Percentiles rank a stretch among this genome's conserved stretches.
These are phyloP conservation scores for Microctenopoma lineatum DNA, from an alignment of 2,797 vertebrate genomes.

Conservation along the genomic window DNA sequence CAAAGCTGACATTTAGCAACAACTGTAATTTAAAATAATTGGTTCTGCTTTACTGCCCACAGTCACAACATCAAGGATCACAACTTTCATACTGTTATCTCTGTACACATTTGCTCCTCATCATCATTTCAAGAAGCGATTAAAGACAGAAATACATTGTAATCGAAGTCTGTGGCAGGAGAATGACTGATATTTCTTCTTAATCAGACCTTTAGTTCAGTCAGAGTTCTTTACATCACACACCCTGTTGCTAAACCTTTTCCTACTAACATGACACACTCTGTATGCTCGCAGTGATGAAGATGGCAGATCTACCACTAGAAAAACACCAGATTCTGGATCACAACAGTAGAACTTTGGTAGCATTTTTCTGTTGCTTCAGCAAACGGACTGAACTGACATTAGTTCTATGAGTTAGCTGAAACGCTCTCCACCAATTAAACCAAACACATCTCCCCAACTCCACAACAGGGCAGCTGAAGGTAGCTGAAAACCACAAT, in stretches of 20 bases:
- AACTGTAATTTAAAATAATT: neutral
- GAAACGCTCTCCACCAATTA: no score
- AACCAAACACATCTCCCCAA: neutral
- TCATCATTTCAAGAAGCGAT: neutral
- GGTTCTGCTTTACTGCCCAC: neutral
- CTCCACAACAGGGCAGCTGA: no score
- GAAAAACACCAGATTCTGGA: no score
- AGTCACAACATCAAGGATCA: neutral
- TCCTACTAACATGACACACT: no score
- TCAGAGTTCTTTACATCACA: neutral
- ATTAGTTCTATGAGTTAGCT: no score
- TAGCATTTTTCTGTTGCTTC: no score
- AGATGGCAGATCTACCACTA: no score
- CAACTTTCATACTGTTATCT: neutral
- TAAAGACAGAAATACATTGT: neutral
- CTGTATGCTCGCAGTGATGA: no score
- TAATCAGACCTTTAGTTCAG: neutral
- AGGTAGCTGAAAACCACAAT: no score
- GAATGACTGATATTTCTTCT: neutral
- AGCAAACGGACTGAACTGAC: no score
- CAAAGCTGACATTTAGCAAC: slow-evolving; percentile 1
- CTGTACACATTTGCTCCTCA: neutral
- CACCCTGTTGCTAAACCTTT: neutral
- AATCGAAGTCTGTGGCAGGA: neutral
- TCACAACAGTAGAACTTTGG: no score